Percentiles rank a stretch among this genome's conserved stretches.
Evolutionary conservation across 2,888 invertebrate genomes (phyloP).

Genomic region (Lumbricus terrestris): DNA sequence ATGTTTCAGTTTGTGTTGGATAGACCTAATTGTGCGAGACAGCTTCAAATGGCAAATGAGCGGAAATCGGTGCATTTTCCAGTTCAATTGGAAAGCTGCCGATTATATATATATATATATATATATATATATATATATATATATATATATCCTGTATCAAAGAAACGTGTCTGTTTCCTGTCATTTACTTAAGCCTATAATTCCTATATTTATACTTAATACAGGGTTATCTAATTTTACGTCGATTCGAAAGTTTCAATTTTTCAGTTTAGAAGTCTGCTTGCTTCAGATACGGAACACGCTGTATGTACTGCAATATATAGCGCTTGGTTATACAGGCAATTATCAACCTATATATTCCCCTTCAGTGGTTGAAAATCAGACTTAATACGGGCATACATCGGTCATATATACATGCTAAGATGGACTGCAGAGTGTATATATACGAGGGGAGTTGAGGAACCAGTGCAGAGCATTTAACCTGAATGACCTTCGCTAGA

Average conservation of each 20-base stretch:
- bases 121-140: not conserved
- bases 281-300: not conserved
- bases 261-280: not conserved
- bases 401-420: not conserved
- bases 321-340: not conserved
- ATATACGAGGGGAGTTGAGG: not conserved
- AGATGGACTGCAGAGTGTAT: too few species aligned
- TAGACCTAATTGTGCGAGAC: too few species aligned
- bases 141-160: not conserved
- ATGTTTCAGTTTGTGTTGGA: too few species aligned
- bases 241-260: not conserved
- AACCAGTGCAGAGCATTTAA: not conserved
- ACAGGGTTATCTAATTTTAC: not conserved
- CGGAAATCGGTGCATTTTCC: not conserved
- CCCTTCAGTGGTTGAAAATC: not conserved
- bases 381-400: not conserved
- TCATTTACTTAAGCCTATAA: not conserved
- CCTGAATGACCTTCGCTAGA: not conserved
- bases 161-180: not conserved
- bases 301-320: too few species aligned
- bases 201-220: not conserved
- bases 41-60: not conserved
- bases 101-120: not conserved
- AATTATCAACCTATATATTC: too few species aligned
- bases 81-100: not conserved